Percentiles rank a stretch among this genome's conserved stretches.
phyloP scores from a whole-genome alignment of 2,113 vertebrate genomes.

The Heliornis fulica region DNA sequence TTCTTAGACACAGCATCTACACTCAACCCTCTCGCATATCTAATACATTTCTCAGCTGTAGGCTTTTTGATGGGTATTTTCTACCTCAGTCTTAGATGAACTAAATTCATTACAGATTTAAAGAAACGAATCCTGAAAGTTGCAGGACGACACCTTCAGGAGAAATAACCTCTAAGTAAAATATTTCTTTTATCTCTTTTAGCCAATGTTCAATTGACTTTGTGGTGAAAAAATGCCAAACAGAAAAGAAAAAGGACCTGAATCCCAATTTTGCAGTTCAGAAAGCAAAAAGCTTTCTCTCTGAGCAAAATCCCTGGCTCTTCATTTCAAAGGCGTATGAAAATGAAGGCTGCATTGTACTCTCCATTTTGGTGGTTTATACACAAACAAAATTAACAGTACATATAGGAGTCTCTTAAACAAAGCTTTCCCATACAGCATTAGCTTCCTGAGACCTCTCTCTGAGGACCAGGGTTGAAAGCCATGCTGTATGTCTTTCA shows the following conservation, averaged over 20 bases:
- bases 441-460: neutral
- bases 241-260: neutral
- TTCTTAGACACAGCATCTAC: neutral
- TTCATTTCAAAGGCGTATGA: fast-evolving
- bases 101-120: neutral
- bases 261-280: neutral
- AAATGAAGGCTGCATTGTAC: neutral
- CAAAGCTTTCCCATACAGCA: neutral
- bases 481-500: fast-evolving
- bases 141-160: neutral
- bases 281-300: neutral
- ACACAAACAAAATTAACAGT: neutral
- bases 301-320: neutral
- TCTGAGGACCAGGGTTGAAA: neutral
- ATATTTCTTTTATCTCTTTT: neutral
- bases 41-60: slow-evolving; percentile 4
- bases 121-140: neutral
- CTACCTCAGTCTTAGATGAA: neutral
- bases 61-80: neutral
- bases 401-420: neutral
- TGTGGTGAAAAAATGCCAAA: neutral
- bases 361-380: neutral
- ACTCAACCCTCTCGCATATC: neutral
- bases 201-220: neutral
- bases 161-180: neutral